Base-by-base conservation (phyloP, 2,888 invertebrate species). In the Theretra japonica region DNA sequence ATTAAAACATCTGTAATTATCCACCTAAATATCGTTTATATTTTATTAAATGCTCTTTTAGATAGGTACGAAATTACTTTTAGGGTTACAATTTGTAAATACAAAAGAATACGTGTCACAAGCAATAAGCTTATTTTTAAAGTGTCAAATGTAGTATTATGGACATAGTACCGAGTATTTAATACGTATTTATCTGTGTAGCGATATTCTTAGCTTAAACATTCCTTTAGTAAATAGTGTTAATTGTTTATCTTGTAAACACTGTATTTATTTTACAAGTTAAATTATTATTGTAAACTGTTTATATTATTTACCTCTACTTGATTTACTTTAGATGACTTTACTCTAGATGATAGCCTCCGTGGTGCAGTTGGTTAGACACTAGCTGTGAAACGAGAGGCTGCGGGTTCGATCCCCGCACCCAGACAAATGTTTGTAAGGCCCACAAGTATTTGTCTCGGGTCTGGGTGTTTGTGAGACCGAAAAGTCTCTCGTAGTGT, bases 121-220 rank as follows among this genome's bases (percentile, higher is more conserved):
- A 93, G 93, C 93, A 93, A 93, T 93, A 93, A 89, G 81, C 82
- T 84, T 82, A 73, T 68, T 70, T 59, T 80, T 79, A 74, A 57
- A 21, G 70, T 56, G 62, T 72, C 23, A 48, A 30, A 58, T 65
- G 56, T 70, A 73, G 11, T 56, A 70, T 53, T 74, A 73, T 65
- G 60, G 30, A 65, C 73, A 75, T 72, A 72, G 28, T 73, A 75
- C 73, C 72, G 53, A 59, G 68, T 68, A 72, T 50, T 59, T 72
- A 68, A 65, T 65, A 65, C 65, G 4, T 71, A 71, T 65, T 41
- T 65, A 25, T 41, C 56, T 56, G 48, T 5, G 33, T 71, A 71
- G 62, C 33, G 56, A 65, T 53, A 56, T 30, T 65, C 28, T 25
- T 71, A 71, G 57, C 56, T 25, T 33, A 71, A 25, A 56, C 53